Conservation (phyloP, 1,140 invertebrate species). For the Drosophila yakuba region DNA sequence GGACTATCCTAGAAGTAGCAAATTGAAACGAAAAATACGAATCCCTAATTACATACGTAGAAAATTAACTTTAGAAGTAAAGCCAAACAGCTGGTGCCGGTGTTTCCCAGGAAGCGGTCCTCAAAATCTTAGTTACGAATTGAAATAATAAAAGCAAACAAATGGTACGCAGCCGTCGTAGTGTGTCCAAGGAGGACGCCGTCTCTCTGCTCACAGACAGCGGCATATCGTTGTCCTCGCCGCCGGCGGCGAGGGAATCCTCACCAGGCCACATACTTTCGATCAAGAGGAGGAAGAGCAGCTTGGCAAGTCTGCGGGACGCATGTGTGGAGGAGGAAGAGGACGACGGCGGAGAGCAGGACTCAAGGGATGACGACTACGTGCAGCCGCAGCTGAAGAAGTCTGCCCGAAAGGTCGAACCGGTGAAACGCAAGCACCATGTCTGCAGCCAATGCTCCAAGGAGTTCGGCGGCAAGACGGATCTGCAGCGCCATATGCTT, state of each 20-base stretch:
- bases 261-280: conserved; percentile 30
- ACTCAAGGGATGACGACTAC: conserved; percentile 52
- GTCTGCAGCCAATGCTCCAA: conserved; percentile 85
- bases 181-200: conserved; percentile 78
- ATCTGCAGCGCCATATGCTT: conserved; percentile 85
- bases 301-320: conserved; percentile 55
- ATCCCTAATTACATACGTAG: conserved; percentile 35
- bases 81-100: conserved; percentile 61
- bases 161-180: conserved; percentile 81
- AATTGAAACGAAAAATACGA: conserved; percentile 30
- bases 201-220: conserved; percentile 70
- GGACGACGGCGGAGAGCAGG: conserved; percentile 44
- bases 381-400: conserved; percentile 61
- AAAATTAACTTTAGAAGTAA: conserved; percentile 54
- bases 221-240: conserved; percentile 79
- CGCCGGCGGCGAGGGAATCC: conserved; percentile 59
- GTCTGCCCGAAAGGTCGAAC: conserved; percentile 49
- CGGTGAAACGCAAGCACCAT: conserved; percentile 61
- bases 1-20: conserved; percentile 40
- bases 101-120: conserved; percentile 41
- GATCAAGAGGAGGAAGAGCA: conserved; percentile 65
- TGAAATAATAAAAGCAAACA: conserved; percentile 31
- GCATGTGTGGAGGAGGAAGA: conserved; percentile 40
- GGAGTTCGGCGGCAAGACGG: conserved; percentile 85
- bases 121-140: conserved; percentile 16